Evolutionary conservation across 1,140 invertebrate genomes (phyloP), one percentile per base, ranked within the genome.

Genomic region (fruit fly (Drosophila melanogaster)): DNA sequence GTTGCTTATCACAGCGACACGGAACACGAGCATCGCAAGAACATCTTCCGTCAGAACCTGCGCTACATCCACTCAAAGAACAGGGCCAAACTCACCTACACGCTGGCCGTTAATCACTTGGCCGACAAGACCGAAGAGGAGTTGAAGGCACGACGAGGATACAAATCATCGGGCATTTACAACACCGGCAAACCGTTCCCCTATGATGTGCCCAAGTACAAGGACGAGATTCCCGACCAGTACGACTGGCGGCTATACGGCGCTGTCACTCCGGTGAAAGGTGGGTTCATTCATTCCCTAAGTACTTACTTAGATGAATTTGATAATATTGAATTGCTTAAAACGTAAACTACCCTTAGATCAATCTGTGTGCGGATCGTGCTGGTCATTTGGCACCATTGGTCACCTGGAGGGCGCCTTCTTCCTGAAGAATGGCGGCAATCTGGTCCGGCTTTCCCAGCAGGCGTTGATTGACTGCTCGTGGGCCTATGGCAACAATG

Each of bases 331-430:
- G 2, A 30, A 30, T 30, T 30, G 6, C 26, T 37, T 38, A 4
- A 14, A 37, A 12, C 26, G 12, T 41, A n/a, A 15, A 14, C 24
- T 30, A 0, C 3, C 44, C 22, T 5, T 19, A 92, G 91, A 98
- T 94, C 97, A 99, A 93, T 97, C 96, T 0, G 97, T 99, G 55
- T 99, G 98, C 93, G 98, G 98, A 3, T 98, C 97, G 10, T 99
- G 98, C 90, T 99, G 98, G 98, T 97, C 96, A 86, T 99, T 99
- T 93, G 98, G 98, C 40, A 98, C 98, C 0, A 96, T 97, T 65
- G 98, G 98, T 15, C 94, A 97, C 0, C 95, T 99, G 54, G 98
- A 99, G 93, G 98, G 98, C 8, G 97, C 97, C 0, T 95, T 96
- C 86, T 99, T 98, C 91, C 91, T 97, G 24, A 96, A 97, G 92